Conservation (phyloP, 2,113 vertebrate genomes). For the Alces alces region DNA sequence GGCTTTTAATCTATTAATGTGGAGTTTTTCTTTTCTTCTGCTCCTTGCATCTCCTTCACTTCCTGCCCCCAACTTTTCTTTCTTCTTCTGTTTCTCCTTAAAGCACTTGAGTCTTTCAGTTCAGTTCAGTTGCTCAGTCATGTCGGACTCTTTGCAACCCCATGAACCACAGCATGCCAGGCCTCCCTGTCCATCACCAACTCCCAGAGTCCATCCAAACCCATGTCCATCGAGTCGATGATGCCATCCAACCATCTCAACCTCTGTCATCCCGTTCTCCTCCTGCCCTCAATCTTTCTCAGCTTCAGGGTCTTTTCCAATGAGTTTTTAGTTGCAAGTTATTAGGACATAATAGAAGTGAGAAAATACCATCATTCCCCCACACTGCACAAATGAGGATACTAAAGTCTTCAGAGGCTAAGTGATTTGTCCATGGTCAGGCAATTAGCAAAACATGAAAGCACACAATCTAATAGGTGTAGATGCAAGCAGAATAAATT, state of each 20-base stretch:
- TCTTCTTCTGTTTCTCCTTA: not conserved
- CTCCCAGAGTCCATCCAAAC: too few relatives aligned
- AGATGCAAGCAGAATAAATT: not conserved
- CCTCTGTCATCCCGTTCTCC: too few relatives aligned
- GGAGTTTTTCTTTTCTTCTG: not conserved
- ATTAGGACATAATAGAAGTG: not conserved
- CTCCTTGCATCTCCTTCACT: not conserved
- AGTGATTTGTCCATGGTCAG: not conserved
- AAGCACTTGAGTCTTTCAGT: not conserved
- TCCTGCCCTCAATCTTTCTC: too few relatives aligned
- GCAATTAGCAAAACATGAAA: not conserved
- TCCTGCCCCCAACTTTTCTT: not conserved
- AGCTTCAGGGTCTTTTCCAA: too few relatives aligned
- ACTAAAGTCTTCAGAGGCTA: not conserved
- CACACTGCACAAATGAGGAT: not conserved
- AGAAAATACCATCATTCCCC: not conserved
- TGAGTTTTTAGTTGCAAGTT: not conserved
- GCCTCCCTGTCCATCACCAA: too few relatives aligned
- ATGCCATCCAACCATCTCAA: too few relatives aligned
- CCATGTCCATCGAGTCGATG: too few relatives aligned
- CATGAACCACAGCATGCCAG: too few relatives aligned
- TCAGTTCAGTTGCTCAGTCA: too few relatives aligned
- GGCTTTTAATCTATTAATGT: not conserved
- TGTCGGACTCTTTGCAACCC: too few relatives aligned
- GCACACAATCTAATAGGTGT: fast-evolving